Evolutionary conservation across 2,888 invertebrate genomes (phyloP).

Genomic region (Agonum fuliginosum): DNA sequence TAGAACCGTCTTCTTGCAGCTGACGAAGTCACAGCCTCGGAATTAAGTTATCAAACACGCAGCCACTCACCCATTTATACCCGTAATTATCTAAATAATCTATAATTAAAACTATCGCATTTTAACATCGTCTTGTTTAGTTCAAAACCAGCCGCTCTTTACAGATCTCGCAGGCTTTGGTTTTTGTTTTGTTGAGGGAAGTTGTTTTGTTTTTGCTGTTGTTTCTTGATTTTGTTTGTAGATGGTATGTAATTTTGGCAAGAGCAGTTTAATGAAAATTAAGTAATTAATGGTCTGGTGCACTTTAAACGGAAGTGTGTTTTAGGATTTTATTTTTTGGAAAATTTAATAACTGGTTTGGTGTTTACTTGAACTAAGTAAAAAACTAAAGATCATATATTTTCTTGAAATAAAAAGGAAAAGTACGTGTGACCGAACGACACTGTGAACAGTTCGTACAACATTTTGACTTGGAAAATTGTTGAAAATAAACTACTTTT

Average conservation of each 20-base stretch:
- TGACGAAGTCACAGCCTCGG: conserved; percentile 64
- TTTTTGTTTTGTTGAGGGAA: not conserved
- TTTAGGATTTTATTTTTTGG: conserved; percentile 21
- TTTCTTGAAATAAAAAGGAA: no score
- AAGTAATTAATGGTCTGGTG: conserved; percentile 28
- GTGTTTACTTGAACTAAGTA: no score
- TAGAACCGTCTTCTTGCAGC: conserved; percentile 63
- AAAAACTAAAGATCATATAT: no score
- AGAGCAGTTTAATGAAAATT: conserved; percentile 31
- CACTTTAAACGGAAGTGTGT: conserved; percentile 8
- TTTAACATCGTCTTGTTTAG: conserved; percentile 55
- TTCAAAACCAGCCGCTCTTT: conserved; percentile 45
- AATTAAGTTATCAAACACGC: conserved; percentile 67
- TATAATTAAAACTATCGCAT: conserved; percentile 68
- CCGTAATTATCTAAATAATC: conserved; percentile 67
- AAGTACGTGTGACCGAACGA: no score
- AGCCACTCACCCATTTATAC: conserved; percentile 61
- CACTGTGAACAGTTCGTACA: no score
- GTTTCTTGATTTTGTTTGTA: conserved; percentile 25
- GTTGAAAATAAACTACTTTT: no score
- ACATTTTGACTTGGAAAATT: no score
- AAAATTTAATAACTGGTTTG: conserved; percentile 27
- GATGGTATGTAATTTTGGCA: conserved; percentile 30
- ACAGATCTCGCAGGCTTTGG: not conserved
- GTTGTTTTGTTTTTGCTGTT: not conserved